A percentile compares a stretch with the other conserved stretches of the same genome.
phyloP scores from a whole-genome alignment of 2,797 vertebrate species.

The Mus minutoides region DNA sequence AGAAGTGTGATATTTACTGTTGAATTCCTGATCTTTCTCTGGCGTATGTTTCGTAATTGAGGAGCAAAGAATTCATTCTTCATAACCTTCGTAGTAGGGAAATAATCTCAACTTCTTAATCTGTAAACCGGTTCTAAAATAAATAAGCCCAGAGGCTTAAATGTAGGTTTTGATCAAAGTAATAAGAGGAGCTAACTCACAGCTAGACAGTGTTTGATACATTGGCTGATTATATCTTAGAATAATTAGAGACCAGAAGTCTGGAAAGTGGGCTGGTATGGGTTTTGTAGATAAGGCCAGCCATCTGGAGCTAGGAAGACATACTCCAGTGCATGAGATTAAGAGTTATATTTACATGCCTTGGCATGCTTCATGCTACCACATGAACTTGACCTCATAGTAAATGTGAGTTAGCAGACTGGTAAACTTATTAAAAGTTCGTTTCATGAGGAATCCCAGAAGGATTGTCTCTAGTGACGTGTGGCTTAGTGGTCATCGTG shows the following conservation, averaged over 20 bases:
- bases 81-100: not conserved
- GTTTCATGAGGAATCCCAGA: conserved; percentile 8
- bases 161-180: conserved; percentile 50
- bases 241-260: not conserved
- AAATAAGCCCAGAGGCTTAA: conserved; percentile 29
- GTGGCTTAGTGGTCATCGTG: not conserved
- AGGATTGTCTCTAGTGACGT: not conserved
- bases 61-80: not conserved
- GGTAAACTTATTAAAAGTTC: conserved; percentile 21
- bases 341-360: not conserved
- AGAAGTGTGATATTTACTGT: not conserved
- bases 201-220: conserved; percentile 36
- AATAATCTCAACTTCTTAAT: conserved; percentile 42
- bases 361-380: not conserved
- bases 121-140: not conserved
- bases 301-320: not conserved
- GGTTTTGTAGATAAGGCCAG: not conserved
- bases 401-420: conserved; percentile 3
- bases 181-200: conserved; percentile 20
- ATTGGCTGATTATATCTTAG: conserved; percentile 23
- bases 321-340: not conserved
- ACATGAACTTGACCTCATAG: not conserved
- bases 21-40: not conserved
- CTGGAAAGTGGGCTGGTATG: not conserved
- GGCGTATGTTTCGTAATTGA: not conserved